Percentiles rank a stretch among this genome's conserved stretches.
phyloP scores from a whole-genome alignment of 2,797 vertebrate species.

The Jordanella pulchra region DNA sequence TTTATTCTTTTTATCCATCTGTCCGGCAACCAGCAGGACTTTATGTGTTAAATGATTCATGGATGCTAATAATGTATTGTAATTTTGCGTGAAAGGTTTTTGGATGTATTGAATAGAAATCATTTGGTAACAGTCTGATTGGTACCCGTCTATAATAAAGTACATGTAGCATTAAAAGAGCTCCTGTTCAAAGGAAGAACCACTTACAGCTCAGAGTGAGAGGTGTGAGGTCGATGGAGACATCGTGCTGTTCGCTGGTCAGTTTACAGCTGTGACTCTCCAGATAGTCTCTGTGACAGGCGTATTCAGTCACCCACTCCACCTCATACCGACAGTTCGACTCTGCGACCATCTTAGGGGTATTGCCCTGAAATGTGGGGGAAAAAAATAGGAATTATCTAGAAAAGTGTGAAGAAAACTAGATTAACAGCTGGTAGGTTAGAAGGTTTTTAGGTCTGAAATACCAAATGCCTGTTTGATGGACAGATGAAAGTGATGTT shows the following conservation, averaged over 20 bases:
- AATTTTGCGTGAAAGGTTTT: background rate
- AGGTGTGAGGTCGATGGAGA: conserved; percentile 87
- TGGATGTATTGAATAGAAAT: no score
- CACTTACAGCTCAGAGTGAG: conserved; percentile 67
- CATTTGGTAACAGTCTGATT: no score
- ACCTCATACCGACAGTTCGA: conserved; percentile 92
- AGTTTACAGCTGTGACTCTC: conserved; percentile 86
- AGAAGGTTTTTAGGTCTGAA: conserved; percentile 6
- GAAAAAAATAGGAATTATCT: background rate
- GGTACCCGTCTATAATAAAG: background rate
- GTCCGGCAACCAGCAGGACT: no score
- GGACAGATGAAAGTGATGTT: conserved; percentile 92
- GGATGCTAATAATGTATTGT: background rate
- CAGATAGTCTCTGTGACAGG: conserved; percentile 94
- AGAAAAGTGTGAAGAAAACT: background rate
- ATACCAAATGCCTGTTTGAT: conserved; percentile 84
- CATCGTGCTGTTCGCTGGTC: conserved; percentile 85
- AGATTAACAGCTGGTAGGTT: background rate
- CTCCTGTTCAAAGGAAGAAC: background rate
- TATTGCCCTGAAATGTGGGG: conserved; percentile 80
- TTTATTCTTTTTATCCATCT: no score
- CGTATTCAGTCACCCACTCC: conserved; percentile 94
- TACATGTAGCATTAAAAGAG: background rate
- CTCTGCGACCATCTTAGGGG: conserved; percentile 87
- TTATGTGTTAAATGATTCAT: background rate